phyloP scores from a whole-genome alignment of 2,888 invertebrate species.

The Dioctria rufipes region DNA sequence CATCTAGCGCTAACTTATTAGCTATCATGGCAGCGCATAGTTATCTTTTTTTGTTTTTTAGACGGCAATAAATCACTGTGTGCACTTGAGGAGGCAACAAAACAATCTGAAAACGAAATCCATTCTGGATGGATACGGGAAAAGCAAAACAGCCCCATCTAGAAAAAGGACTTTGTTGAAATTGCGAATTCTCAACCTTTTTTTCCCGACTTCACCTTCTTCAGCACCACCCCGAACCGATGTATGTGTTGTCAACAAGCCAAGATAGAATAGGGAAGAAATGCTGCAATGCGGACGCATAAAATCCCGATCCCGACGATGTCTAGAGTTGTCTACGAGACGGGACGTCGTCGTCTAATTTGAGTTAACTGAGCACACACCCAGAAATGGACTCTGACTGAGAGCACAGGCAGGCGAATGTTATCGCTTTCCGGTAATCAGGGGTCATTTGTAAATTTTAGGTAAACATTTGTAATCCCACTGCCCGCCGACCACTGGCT shows the following conservation, averaged over 20 bases:
- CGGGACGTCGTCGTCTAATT: too few species aligned
- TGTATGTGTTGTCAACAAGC: conserved; percentile 52
- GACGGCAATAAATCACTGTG: too few species aligned
- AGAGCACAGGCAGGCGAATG: too few species aligned
- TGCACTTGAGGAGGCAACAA: not conserved
- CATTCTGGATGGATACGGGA: not conserved
- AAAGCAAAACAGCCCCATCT: not conserved
- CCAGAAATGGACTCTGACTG: too few species aligned
- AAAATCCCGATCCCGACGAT: conserved; percentile 54
- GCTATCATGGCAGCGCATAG: not conserved
- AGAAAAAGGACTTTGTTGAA: not conserved
- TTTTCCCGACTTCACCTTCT: not conserved
- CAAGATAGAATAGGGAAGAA: conserved; percentile 46
- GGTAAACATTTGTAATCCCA: too few species aligned
- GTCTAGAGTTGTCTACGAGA: not conserved
- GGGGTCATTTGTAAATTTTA: too few species aligned
- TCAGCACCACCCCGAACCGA: conserved; percentile 16
- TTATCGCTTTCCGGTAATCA: too few species aligned
- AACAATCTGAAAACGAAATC: not conserved
- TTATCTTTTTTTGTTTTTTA: too few species aligned
- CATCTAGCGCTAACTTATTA: not conserved
- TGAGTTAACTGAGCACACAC: too few species aligned
- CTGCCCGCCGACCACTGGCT: too few species aligned
- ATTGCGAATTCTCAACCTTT: conserved; percentile 9
- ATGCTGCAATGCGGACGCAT: conserved; percentile 60